Conservation (phyloP, 2,797 vertebrate genomes). For the Gouania willdenowi region DNA sequence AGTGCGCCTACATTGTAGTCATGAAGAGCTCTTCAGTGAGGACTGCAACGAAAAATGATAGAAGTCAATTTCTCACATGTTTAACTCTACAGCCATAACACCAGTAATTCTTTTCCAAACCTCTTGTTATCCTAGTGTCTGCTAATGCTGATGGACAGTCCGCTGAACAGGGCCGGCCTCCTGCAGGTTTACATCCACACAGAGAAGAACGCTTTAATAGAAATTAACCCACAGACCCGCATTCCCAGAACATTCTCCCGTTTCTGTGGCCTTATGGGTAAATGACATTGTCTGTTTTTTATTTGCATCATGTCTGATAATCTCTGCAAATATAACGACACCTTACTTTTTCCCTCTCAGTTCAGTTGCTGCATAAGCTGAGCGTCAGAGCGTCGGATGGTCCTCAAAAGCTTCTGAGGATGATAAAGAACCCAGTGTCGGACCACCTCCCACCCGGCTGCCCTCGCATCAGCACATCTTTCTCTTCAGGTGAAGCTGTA, state of each 20-base stretch:
- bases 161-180: conserved; percentile 91
- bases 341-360: conserved; percentile 53
- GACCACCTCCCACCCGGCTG: conserved; percentile 93
- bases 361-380: conserved; percentile 95
- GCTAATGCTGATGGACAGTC: conserved; percentile 97
- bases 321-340: too few relatives aligned
- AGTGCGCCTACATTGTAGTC: too few relatives aligned
- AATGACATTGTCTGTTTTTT: neutral
- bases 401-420: conserved; percentile 86
- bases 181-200: conserved; percentile 96
- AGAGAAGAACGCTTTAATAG: conserved; percentile 90
- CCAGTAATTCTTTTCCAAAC: too few relatives aligned
- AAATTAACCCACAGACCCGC: conserved; percentile 95
- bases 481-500: conserved; percentile 75
- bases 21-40: too few relatives aligned
- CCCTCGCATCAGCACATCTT: conserved; percentile 85
- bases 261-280: conserved; percentile 98
- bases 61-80: too few relatives aligned
- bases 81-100: too few relatives aligned
- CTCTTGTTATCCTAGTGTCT: conserved; percentile 67
- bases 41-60: too few relatives aligned
- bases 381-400: conserved; percentile 93
- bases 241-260: conserved; percentile 93
- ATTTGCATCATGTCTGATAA: neutral
- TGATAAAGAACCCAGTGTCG: conserved; percentile 95